These are phyloP conservation scores for Erithacus rubecula DNA, from an alignment of 2,797 vertebrate genomes.

Conservation along the genomic window DNA sequence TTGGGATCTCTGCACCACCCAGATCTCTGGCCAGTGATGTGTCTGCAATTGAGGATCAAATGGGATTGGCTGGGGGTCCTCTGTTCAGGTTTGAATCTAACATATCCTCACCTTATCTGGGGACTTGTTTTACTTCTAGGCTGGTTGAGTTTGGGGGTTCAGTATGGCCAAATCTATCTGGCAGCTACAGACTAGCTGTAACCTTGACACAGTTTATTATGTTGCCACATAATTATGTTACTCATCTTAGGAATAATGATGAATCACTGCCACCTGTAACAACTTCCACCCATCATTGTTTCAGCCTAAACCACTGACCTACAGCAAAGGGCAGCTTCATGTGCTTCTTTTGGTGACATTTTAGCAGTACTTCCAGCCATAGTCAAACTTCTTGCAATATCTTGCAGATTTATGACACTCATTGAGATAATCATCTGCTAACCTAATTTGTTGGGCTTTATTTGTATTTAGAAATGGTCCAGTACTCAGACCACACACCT, in stretches of 20 bases:
- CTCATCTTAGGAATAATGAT: background rate
- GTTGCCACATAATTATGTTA: fast-evolving
- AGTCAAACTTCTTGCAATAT: background rate
- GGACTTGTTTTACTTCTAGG: no score
- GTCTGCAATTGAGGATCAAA: no score
- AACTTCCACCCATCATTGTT: background rate
- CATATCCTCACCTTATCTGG: no score
- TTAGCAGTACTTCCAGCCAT: background rate
- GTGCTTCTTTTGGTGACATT: background rate
- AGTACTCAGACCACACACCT: background rate
- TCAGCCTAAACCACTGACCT: background rate
- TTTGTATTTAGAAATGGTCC: background rate
- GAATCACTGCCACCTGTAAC: background rate
- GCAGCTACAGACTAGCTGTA: no score
- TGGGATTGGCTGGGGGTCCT: no score
- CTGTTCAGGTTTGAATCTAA: no score
- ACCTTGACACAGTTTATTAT: background rate
- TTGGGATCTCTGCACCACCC: no score
- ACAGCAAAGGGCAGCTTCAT: background rate
- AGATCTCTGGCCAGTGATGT: no score
- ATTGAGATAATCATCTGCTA: background rate
- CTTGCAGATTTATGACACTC: background rate
- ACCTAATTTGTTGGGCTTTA: background rate
- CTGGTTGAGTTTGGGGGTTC: no score
- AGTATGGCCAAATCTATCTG: no score